A percentile compares a stretch with the other conserved stretches of the same genome.
phyloP scores from a whole-genome alignment of 2,113 vertebrate genomes.

The Myodes glareolus region DNA sequence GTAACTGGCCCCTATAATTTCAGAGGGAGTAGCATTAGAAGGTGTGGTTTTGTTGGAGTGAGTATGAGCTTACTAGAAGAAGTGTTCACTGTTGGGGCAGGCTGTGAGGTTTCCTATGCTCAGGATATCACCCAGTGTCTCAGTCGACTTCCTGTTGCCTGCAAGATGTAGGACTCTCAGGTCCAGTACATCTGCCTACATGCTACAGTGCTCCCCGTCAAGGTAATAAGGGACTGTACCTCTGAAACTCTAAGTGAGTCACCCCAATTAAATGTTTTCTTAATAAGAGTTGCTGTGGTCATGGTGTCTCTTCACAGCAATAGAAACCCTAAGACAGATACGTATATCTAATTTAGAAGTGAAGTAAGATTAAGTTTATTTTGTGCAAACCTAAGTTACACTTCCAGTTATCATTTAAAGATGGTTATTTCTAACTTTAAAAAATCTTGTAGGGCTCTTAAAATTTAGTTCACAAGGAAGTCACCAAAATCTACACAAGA shows the following conservation, averaged over 20 bases:
- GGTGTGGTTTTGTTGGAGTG: not conserved
- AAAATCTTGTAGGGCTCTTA: not conserved
- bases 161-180: not conserved
- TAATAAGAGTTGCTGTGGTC: not conserved
- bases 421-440: not conserved
- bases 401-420: not conserved
- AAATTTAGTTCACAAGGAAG: slow-evolving; percentile 8
- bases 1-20: not conserved
- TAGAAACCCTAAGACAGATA: not conserved
- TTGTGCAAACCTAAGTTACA: not conserved
- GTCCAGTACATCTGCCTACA: not conserved
- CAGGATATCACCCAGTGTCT: not conserved
- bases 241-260: not conserved
- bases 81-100: not conserved
- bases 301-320: not conserved
- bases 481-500: slow-evolving; percentile 2
- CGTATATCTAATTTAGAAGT: slow-evolving; percentile 25
- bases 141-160: not conserved
- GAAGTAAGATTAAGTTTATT: not conserved
- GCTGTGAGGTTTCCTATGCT: not conserved
- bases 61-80: not conserved
- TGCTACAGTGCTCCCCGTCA: not conserved
- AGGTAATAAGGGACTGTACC: not conserved
- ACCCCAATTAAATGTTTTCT: not conserved
- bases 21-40: not conserved